Evolutionary conservation across 2,888 invertebrate genomes (phyloP).

Genomic region (Clostera curtula): DNA sequence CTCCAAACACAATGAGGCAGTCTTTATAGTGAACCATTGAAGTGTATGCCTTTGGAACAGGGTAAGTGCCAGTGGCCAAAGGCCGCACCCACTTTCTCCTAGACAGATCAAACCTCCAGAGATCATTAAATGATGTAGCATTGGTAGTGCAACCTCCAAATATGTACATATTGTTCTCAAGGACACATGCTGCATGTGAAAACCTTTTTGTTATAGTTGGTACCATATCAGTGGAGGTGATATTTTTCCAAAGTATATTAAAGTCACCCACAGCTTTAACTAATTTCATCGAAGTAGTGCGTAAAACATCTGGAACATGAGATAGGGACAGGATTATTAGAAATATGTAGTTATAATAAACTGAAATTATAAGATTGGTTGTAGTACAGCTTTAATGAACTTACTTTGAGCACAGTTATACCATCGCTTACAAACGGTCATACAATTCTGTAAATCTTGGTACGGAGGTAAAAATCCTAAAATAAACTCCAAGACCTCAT

Average conservation of each 20-base stretch:
- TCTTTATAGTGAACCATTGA: conserved; percentile 92
- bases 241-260: conserved; percentile 83
- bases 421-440: conserved; percentile 92
- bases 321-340: conserved; percentile 1
- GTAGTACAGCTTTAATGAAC: no score
- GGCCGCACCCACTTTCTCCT: conserved; percentile 89
- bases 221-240: conserved; percentile 72
- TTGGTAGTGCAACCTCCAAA: conserved; percentile 97
- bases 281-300: conserved; percentile 82
- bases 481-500: conserved; percentile 95
- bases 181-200: conserved; percentile 91
- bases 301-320: conserved; percentile 81
- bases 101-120: conserved; percentile 94
- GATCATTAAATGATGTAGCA: conserved; percentile 96
- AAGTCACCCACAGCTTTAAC: conserved; percentile 85
- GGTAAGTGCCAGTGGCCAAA: conserved; percentile 88
- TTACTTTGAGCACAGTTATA: conserved; percentile 87
- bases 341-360: conserved; percentile 4
- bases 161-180: conserved; percentile 91
- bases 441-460: conserved; percentile 89
- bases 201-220: conserved; percentile 92
- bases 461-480: conserved; percentile 92
- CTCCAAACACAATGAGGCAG: conserved; percentile 91
- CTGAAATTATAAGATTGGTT: background rate
- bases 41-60: conserved; percentile 96